phyloP scores from a whole-genome alignment of 1,140 invertebrate species.

The Zeugodacus cucurbitae region DNA sequence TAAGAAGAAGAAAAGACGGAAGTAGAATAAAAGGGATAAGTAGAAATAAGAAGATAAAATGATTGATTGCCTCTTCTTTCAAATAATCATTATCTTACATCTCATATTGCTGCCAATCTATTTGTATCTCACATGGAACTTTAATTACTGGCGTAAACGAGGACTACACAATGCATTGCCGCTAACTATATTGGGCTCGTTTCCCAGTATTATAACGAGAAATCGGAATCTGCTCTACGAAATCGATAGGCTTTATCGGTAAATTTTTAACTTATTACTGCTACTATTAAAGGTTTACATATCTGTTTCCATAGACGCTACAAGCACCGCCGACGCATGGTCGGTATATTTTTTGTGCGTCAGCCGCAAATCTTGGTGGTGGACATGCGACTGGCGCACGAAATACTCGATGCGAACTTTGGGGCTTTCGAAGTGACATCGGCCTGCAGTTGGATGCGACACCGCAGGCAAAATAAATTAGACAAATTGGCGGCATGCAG shows the following conservation, averaged over 20 bases:
- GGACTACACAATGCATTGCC: slow-evolving; percentile 58
- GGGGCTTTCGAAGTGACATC: slow-evolving; percentile 61
- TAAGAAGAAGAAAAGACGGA: neutral
- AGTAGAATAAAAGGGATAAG: no score
- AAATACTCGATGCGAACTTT: slow-evolving; percentile 68
- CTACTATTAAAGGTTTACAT: neutral
- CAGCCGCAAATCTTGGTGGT: slow-evolving; percentile 67
- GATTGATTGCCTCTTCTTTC: neutral
- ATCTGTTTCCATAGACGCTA: slow-evolving; percentile 51
- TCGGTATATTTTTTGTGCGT: slow-evolving; percentile 66
- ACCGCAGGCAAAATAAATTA: slow-evolving; percentile 53
- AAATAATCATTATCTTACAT: slow-evolving; percentile 46
- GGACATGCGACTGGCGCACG: slow-evolving; percentile 68
- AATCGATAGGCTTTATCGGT: slow-evolving; percentile 55
- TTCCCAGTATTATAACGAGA: slow-evolving; percentile 65
- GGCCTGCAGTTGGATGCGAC: slow-evolving; percentile 53
- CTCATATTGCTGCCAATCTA: slow-evolving; percentile 50
- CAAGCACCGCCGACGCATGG: slow-evolving; percentile 51
- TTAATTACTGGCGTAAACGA: slow-evolving; percentile 60
- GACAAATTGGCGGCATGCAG: slow-evolving; percentile 66
- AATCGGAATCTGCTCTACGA: slow-evolving; percentile 54
- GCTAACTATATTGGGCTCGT: slow-evolving; percentile 59
- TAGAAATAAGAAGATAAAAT: neutral
- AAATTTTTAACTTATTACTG: neutral
- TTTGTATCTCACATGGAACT: slow-evolving; percentile 62